Evolutionary conservation across 2,888 invertebrate species (phyloP), one percentile per base, ranked within the genome.

Genomic region (Amphimallon solstitiale): DNA sequence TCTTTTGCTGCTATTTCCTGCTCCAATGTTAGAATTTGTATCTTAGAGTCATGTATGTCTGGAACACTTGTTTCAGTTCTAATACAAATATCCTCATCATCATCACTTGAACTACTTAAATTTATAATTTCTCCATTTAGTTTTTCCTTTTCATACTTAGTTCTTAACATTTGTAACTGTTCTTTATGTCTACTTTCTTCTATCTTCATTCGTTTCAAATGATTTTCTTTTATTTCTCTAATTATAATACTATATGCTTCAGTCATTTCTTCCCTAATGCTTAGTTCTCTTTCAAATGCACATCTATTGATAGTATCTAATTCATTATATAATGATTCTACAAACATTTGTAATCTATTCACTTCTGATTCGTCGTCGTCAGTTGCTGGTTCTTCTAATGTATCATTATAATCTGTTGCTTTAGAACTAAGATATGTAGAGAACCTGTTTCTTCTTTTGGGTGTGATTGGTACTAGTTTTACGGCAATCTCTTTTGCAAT

Each of bases 401-500:
- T 17, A n/a, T n/a, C n/a, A 35, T 45, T 40, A 10, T 23, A n/a
- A n/a, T n/a, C n/a, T n/a, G n/a, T 60, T 9, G 1, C 1, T 52
- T 23, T 15, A 10, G 43, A 9, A 6, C 37, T 23, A 10, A 60
- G n/a, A 17, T 35, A 23, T 5, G 37, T 4, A 10, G 48, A 45
- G n/a, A 49, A 62, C 7, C 51, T 38, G 7, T 10, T 1, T 46
- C 21, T 59, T 6, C n/a, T n/a, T n/a, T 34, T 34, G n/a, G 6
- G 56, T 63, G 40, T 66, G 38, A 7, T 48, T n/a, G n/a, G n/a
- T n/a, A n/a, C n/a, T n/a, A n/a, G 54, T 43, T 72, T 71, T n/a
- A 80, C 65, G 2, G 69, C 66, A 5, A 92, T 87, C 73, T 88
- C 87, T 75, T 86, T 87, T 0, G 91, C 91, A 34, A 94, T 88